Conservation (phyloP, 2,113 vertebrate genomes). For the Orthonyx spaldingii region DNA sequence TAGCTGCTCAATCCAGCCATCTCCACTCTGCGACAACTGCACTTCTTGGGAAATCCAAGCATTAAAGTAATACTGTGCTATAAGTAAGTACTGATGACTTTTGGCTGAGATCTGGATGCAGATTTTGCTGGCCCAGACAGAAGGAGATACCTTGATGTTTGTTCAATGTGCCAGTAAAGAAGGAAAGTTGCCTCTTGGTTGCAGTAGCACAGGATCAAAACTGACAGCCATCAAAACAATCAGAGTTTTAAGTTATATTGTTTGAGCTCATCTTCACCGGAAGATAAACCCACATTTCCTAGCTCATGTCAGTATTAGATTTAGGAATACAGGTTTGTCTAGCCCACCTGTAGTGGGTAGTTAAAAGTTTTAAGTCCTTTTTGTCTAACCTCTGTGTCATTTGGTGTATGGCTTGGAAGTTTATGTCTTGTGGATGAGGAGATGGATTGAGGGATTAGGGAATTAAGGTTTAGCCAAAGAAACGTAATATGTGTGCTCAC, state of each 20-base stretch:
- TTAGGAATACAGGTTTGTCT: background rate
- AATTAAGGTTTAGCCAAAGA: background rate
- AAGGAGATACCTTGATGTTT: background rate
- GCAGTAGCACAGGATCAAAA: background rate
- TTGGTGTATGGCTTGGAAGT: background rate
- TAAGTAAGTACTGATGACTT: background rate
- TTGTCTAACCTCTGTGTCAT: background rate
- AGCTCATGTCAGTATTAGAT: background rate
- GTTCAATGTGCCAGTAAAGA: background rate
- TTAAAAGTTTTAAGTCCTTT: background rate
- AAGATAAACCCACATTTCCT: background rate
- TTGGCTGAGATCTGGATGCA: background rate
- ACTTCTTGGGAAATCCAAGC: background rate
- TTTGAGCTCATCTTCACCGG: background rate
- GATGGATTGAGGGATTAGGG: background rate
- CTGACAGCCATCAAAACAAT: background rate
- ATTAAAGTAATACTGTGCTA: background rate
- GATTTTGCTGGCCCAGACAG: background rate
- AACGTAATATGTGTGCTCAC: background rate
- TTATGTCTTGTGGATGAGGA: background rate
- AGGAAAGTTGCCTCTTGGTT: background rate
- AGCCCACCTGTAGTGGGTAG: background rate
- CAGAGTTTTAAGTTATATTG: background rate
- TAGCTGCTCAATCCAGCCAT: background rate
- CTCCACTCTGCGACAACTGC: background rate